Evolutionary conservation across 1,140 invertebrate species (phyloP).

Genomic region (Chironomus striatipennis): DNA sequence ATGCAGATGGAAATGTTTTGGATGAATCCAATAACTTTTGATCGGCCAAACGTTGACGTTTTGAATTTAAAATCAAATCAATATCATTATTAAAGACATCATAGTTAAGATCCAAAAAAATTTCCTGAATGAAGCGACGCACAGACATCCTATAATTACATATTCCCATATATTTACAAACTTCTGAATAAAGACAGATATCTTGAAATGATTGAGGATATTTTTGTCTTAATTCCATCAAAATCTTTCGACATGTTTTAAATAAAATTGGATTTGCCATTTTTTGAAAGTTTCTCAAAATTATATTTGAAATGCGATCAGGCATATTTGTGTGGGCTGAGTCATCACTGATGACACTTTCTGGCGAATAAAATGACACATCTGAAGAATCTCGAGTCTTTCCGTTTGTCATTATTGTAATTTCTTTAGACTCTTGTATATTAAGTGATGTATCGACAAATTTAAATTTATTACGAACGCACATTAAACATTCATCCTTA

Average conservation of each 20-base stretch:
- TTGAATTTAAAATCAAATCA: slow-evolving; percentile 9
- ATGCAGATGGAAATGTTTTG: not conserved
- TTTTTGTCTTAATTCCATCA: slow-evolving; percentile 76
- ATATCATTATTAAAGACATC: slow-evolving; percentile 42
- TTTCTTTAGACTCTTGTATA: not conserved
- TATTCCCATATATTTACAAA: slow-evolving; percentile 66
- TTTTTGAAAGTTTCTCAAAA: slow-evolving; percentile 54
- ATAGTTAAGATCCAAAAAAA: slow-evolving; percentile 83
- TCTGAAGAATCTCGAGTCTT: slow-evolving; percentile 27
- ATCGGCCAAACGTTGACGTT: not conserved
- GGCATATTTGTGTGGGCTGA: slow-evolving; percentile 28
- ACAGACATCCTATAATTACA: slow-evolving; percentile 75
- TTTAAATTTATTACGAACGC: not conserved
- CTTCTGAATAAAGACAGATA: slow-evolving; percentile 87
- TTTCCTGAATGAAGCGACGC: slow-evolving; percentile 84
- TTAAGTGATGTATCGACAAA: not conserved
- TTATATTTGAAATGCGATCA: slow-evolving; percentile 42
- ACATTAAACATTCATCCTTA: slow-evolving; percentile 3
- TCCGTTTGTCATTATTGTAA: not conserved
- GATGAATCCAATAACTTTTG: not conserved
- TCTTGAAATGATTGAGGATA: slow-evolving; percentile 77
- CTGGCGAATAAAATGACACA: slow-evolving; percentile 37
- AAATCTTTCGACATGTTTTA: slow-evolving; percentile 53
- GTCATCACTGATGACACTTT: slow-evolving; percentile 38
- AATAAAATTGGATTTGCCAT: slow-evolving; percentile 60